Conservation (phyloP, 2,113 vertebrate genomes). For the Esox niger region DNA sequence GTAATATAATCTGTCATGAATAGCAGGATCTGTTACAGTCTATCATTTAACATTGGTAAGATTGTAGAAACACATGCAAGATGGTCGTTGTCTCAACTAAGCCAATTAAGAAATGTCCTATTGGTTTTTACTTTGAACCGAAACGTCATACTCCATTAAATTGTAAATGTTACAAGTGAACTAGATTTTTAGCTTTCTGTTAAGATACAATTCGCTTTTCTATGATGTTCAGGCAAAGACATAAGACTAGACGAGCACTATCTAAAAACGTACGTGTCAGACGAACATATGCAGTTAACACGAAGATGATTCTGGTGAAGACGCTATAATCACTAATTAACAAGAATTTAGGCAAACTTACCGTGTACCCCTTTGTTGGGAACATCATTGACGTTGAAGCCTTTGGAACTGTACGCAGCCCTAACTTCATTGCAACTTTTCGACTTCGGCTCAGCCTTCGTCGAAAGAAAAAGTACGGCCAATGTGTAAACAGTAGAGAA, state of each 20-base stretch:
- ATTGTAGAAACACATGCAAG: not conserved
- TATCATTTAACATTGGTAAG: not conserved
- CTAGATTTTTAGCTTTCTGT: not conserved
- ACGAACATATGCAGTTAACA: not conserved
- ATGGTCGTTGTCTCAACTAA: not conserved
- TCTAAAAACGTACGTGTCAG: too few relatives aligned
- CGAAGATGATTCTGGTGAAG: constrained; percentile 22
- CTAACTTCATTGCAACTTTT: constrained; percentile 88
- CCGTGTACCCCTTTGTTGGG: constrained; percentile 84
- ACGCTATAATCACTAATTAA: constrained; percentile 58
- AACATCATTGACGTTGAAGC: constrained; percentile 87
- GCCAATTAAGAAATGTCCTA: not conserved
- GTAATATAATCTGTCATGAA: not conserved
- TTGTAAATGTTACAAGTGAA: not conserved
- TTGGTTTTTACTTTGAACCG: not conserved
- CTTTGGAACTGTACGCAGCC: constrained; percentile 83
- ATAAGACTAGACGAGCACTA: not conserved
- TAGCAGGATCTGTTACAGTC: not conserved
- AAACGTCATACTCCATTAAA: not conserved
- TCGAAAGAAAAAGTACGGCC: constrained; percentile 60
- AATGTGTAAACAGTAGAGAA: constrained; percentile 70
- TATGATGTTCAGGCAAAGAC: not conserved
- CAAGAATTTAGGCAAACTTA: constrained; percentile 57
- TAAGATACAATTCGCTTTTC: not conserved
- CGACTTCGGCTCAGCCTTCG: constrained; percentile 77